Base-by-base conservation (phyloP, 2,888 invertebrate species). In the Harpalus rufipes region DNA sequence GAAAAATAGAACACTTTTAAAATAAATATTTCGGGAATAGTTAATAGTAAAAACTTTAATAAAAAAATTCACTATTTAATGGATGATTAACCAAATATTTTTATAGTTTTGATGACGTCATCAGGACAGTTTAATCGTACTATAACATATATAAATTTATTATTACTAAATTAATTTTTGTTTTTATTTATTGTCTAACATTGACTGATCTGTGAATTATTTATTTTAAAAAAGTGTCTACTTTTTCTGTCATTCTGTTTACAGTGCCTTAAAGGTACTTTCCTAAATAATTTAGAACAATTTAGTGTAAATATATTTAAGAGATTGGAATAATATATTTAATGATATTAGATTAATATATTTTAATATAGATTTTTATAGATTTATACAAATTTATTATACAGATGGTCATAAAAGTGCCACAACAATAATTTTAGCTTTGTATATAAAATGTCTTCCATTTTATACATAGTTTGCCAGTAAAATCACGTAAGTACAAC, bases 401-500 rank as follows among this genome's bases (percentile, higher is more conserved):
- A 74, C 18, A 41, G 81, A 81, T 81, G 78, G 78, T 58, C 78
- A 74, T 68, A 74, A 74, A 76, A 78, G 78, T 78, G 78, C 78
- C 78, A 78, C 58, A 25, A 25, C 21, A 16, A 51, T 76, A 76
- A 56, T 51, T 7, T 76, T 51, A 76, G 76, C 44, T 8, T 76
- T 76, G 56, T 56, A 76, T n/a, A 76, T 78, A 78, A 44, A 39
- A 41, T 72, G 81, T 81, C 81, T 81, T 81, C 81, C 68, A 81
- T 68, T 81, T 81, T 63, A 25, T 25, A 25, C 1, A 16, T 10
- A 59, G 58, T 59, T 59, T 18, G 21, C 21, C 61, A 61, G 21
- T 18, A 61, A 61, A 61, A 61, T 32, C 65, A 65, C 14, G 18
- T 79, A 59, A 63, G 80, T 80, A 63, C 59, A 80, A 68, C 65